Percentiles rank a stretch among this genome's conserved stretches.
These are phyloP conservation scores for Capra hircus DNA, from an alignment of 2,113 vertebrate species.

Conservation along the genomic window DNA sequence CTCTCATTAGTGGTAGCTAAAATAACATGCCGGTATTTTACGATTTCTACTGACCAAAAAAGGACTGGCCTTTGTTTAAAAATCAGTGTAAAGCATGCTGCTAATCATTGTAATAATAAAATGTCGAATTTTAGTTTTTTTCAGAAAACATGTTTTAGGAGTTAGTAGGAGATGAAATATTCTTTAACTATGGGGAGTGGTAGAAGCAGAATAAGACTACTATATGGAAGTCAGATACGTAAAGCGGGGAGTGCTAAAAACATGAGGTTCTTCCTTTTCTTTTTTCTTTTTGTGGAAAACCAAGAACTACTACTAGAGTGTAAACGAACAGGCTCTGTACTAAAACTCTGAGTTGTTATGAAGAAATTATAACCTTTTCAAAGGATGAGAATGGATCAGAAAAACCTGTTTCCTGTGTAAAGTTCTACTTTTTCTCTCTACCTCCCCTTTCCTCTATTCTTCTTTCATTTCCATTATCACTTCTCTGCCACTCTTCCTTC, in stretches of 20 bases:
- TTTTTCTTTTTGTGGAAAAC: not conserved
- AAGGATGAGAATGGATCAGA: not conserved
- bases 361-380: constrained; percentile 15
- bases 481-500: not conserved
- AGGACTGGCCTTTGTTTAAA: not conserved
- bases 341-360: not conserved
- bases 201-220: not conserved
- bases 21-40: constrained; percentile 35
- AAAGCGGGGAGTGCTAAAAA: not conserved
- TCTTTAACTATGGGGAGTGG: not conserved
- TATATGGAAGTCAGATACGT: not conserved
- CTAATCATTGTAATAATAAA: constrained; percentile 20
- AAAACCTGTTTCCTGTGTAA: not conserved
- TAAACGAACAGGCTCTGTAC: not conserved
- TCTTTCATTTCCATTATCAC: not conserved
- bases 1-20: constrained; percentile 2
- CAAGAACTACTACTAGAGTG: constrained; percentile 6
- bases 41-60: constrained; percentile 19
- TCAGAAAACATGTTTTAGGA: constrained; percentile 39
- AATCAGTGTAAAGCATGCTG: constrained; percentile 40
- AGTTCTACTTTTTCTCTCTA: not conserved
- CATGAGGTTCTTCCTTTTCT: not conserved
- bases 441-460: not conserved
- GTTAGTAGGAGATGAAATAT: constrained; percentile 15
- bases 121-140: constrained; percentile 30